Conservation (phyloP, 30 jellyfish, hydroid and myxozoan genomes). For the Euphysa ruthae region DNA sequence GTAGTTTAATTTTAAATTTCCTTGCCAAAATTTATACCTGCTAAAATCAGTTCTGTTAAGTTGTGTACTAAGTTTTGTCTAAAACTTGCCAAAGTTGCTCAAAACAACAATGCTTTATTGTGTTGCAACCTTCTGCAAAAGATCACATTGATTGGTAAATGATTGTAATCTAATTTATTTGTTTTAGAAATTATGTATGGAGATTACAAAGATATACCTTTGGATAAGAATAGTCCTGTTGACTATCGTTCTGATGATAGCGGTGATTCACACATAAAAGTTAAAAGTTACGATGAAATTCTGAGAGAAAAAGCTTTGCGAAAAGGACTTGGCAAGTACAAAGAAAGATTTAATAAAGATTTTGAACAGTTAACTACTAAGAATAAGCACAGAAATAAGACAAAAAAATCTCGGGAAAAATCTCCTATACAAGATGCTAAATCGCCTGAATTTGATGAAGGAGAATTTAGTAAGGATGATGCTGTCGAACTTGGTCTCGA, state of each 20-base stretch:
- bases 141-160: too few relatives aligned
- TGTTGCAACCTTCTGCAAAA: too few relatives aligned
- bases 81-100: too few relatives aligned
- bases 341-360: slow-evolving; percentile 25
- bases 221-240: neutral
- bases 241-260: neutral
- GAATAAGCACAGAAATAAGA: neutral
- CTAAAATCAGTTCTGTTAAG: too few relatives aligned
- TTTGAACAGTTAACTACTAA: slow-evolving; percentile 5
- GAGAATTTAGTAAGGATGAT: slow-evolving; percentile 13
- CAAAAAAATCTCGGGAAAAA: neutral
- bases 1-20: too few relatives aligned
- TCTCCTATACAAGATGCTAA: neutral
- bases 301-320: slow-evolving; percentile 85
- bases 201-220: slow-evolving; percentile 21
- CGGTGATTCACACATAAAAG: slow-evolving; percentile 45
- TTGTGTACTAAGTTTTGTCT: too few relatives aligned
- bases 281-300: slow-evolving; percentile 79
- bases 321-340: slow-evolving; percentile 53
- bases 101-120: too few relatives aligned
- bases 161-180: too few relatives aligned
- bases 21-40: too few relatives aligned
- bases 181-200: slow-evolving; percentile 23
- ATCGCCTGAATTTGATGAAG: neutral
- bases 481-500: slow-evolving; percentile 28